phyloP scores from a whole-genome alignment of 2,113 vertebrate species.

The Hydrochoerus hydrochaeris region DNA sequence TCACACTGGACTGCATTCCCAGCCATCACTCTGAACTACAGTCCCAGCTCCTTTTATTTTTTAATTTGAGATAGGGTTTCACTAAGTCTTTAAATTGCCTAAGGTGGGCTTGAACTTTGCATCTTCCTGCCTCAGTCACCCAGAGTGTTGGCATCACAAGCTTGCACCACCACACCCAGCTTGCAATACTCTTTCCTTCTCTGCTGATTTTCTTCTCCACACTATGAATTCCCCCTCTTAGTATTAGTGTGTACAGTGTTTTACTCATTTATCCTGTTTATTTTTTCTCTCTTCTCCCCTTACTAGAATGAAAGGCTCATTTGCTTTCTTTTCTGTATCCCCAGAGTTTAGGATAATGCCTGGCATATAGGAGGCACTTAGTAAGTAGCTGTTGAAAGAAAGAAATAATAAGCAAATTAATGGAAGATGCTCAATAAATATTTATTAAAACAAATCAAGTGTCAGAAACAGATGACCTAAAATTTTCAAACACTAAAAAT shows the following conservation, averaged over 20 bases:
- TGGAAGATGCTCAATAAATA: conserved; percentile 24
- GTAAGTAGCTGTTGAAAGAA: not conserved
- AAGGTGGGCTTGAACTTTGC: not conserved
- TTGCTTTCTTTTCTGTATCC: conserved; percentile 1
- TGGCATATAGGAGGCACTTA: not conserved
- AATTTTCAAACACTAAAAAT: conserved; percentile 3
- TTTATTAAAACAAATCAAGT: conserved; percentile 7
- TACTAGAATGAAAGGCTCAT: not conserved
- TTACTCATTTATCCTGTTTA: not conserved
- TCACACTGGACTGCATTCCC: not conserved
- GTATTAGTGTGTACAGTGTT: not conserved
- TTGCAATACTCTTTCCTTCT: not conserved
- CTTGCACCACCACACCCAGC: not conserved
- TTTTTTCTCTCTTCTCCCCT: not conserved
- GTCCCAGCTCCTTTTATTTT: not conserved
- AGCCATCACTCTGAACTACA: not conserved
- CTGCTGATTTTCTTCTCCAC: not conserved
- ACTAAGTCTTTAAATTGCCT: not conserved
- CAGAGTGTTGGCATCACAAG: not conserved
- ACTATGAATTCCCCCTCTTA: not conserved
- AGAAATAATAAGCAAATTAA: conserved; percentile 34
- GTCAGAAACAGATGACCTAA: not conserved
- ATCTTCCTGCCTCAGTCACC: not conserved
- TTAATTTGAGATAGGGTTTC: not conserved
- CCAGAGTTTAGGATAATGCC: not conserved